Conservation (phyloP, 2,113 vertebrate species). For the Manacus vitellinus region DNA sequence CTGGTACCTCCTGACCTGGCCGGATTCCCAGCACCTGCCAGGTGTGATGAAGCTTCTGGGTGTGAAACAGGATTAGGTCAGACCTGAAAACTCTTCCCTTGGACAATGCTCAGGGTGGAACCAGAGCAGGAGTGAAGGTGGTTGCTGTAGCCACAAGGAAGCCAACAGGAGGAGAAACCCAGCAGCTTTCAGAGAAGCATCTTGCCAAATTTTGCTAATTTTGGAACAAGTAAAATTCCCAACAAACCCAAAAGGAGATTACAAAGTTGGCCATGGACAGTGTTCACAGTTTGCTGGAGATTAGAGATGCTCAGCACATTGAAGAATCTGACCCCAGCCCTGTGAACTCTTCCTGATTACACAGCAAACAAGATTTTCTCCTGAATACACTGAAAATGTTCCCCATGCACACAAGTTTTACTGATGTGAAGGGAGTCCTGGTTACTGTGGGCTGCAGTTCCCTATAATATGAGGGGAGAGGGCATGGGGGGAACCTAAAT, state of each 20-base stretch:
- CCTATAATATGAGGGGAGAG: rapidly evolving
- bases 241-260: neutral
- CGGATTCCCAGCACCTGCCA: neutral
- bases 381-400: neutral
- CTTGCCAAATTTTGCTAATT: neutral
- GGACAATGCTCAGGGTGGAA: neutral
- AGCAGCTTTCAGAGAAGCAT: neutral
- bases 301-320: neutral
- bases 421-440: neutral
- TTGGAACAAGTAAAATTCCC: neutral
- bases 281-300: neutral
- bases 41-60: neutral
- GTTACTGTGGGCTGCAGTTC: neutral
- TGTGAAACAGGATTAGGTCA: neutral
- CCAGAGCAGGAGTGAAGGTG: neutral
- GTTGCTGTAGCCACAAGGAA: neutral
- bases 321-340: neutral
- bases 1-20: neutral
- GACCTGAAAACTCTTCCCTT: neutral
- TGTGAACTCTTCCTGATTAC: neutral
- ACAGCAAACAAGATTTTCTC: neutral
- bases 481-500: no score
- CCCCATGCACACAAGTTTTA: neutral
- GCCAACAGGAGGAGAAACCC: neutral
- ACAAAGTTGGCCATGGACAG: neutral